Conservation (phyloP, 2,113 vertebrate genomes). For the Cheirogaleus medius region DNA sequence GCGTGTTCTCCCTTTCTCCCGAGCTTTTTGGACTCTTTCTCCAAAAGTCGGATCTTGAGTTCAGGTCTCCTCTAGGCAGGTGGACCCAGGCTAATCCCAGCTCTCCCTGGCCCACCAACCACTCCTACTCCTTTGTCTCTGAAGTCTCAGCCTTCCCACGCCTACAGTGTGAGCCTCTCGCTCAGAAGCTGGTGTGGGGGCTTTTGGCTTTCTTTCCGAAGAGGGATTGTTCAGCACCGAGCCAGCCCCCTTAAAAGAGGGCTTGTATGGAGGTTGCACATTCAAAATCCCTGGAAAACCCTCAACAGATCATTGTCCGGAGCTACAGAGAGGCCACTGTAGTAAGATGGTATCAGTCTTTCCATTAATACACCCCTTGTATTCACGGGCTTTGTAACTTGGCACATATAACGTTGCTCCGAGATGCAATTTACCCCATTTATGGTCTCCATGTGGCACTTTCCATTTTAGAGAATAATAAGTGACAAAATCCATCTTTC, state of each 20-base stretch:
- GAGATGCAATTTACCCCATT: conserved; percentile 37
- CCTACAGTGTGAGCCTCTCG: background rate
- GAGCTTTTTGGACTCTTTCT: background rate
- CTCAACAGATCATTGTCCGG: conserved; percentile 68
- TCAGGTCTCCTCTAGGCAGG: background rate
- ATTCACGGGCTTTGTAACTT: conserved; percentile 58
- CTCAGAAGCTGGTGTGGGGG: conserved; percentile 35
- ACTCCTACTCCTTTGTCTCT: conserved; percentile 54
- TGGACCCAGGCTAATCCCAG: background rate
- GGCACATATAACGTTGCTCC: conserved; percentile 20
- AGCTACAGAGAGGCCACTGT: conserved; percentile 72
- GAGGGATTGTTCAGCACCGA: conserved; percentile 45
- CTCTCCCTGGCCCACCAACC: background rate
- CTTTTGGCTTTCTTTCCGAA: conserved; percentile 46
- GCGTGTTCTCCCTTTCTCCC: accelerated
- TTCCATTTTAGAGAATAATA: conserved; percentile 28
- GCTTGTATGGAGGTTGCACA: conserved; percentile 64
- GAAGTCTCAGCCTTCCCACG: conserved; percentile 49
- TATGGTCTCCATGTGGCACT: conserved; percentile 45
- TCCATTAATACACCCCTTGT: conserved; percentile 77
- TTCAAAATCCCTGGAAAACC: conserved; percentile 74
- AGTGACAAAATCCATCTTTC: conserved; percentile 67
- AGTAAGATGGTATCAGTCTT: conserved; percentile 76
- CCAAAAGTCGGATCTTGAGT: background rate
- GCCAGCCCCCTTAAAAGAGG: conserved; percentile 57